Evolutionary conservation across 92 coral and sea anemone genomes (phyloP).

Genomic region (Diadumene lineata): DNA sequence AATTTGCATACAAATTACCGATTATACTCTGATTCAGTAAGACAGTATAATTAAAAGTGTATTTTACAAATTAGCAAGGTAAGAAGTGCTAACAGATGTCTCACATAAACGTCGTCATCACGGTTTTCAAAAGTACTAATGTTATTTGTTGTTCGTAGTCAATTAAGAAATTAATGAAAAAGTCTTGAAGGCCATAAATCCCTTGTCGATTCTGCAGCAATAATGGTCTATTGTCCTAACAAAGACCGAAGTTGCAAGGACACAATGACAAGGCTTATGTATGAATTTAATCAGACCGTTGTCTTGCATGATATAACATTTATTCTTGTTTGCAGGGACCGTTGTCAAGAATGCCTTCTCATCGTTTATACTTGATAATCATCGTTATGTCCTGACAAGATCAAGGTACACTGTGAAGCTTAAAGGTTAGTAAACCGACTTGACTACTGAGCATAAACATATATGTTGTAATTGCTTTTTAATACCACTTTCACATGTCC

Average conservation of each 20-base stretch:
- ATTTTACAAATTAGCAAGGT: not conserved
- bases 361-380: not conserved
- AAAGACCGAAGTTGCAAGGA: constrained; percentile 1
- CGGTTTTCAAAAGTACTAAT: not conserved
- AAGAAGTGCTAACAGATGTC: not conserved
- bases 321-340: constrained; percentile 2
- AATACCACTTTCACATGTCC: too few relatives aligned
- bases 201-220: constrained; percentile 9
- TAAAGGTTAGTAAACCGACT: too few relatives aligned
- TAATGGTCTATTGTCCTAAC: constrained; percentile 4
- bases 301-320: not conserved
- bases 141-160: not conserved
- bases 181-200: constrained; percentile 6
- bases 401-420: not conserved
- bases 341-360: too few relatives aligned
- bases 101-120: not conserved
- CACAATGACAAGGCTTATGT: constrained; percentile 16
- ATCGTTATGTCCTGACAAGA: not conserved
- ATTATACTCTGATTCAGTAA: not conserved
- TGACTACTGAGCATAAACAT: too few relatives aligned
- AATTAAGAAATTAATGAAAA: not conserved
- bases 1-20: constrained; percentile 4
- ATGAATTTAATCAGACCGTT: constrained; percentile 22
- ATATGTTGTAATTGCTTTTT: too few relatives aligned
- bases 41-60: not conserved